Conservation (phyloP, 2,888 invertebrate genomes). For the Phaedon cochleariae region DNA sequence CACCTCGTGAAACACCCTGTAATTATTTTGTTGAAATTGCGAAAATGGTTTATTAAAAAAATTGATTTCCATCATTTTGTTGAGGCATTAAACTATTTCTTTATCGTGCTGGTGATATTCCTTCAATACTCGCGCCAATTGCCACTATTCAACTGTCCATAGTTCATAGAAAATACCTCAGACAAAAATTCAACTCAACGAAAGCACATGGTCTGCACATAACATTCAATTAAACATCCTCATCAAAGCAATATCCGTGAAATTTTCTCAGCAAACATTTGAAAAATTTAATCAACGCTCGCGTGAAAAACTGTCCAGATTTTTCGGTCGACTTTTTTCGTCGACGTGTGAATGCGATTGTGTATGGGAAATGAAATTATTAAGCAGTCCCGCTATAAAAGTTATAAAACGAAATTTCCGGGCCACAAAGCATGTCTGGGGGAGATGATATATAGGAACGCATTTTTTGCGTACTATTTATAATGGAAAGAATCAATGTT, state of each 20-base stretch:
- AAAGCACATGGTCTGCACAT: not conserved
- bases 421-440: slow-evolving; percentile 61
- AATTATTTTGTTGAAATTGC: too few species aligned
- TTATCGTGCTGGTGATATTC: too few species aligned
- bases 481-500: slow-evolving; percentile 64
- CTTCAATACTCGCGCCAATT: too few species aligned
- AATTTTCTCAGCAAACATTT: slow-evolving; percentile 37
- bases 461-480: slow-evolving; percentile 64
- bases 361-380: slow-evolving; percentile 58
- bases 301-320: slow-evolving; percentile 17
- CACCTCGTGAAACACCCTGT: too few species aligned
- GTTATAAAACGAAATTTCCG: slow-evolving; percentile 64
- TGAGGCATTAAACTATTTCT: too few species aligned
- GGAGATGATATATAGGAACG: slow-evolving; percentile 63
- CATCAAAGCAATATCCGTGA: slow-evolving; percentile 18
- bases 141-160: too few species aligned
- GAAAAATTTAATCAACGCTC: slow-evolving; percentile 54
- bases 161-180: too few species aligned
- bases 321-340: slow-evolving; percentile 25
- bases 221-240: slow-evolving; percentile 13
- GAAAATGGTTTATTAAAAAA: too few species aligned
- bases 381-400: slow-evolving; percentile 61
- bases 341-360: slow-evolving; percentile 48
- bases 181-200: slow-evolving; percentile 21
- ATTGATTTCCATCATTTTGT: too few species aligned